Conservation (phyloP, 2,888 invertebrate genomes). For the Eupithecia tripunctaria region DNA sequence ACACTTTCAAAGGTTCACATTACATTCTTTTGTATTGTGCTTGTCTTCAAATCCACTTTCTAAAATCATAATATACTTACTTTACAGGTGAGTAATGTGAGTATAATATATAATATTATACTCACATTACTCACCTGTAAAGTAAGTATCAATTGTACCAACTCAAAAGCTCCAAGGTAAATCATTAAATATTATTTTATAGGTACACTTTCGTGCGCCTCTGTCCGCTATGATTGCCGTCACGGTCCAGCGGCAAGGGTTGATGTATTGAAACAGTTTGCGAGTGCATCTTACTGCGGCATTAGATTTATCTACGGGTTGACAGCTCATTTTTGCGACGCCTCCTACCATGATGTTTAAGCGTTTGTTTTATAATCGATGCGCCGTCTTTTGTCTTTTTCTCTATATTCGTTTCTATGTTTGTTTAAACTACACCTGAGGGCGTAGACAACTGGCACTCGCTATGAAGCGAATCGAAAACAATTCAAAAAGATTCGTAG, state of each 20-base stretch:
- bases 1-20: too few species aligned
- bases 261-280: constrained; percentile 66
- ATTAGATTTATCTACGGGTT: constrained; percentile 70
- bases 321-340: constrained; percentile 75
- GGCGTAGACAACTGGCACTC: too few species aligned
- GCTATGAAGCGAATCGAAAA: too few species aligned
- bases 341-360: constrained; percentile 43
- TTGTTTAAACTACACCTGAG: too few species aligned
- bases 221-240: constrained; percentile 58
- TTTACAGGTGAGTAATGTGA: background rate
- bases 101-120: too few species aligned
- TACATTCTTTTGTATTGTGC: background rate
- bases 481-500: too few species aligned
- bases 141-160: background rate
- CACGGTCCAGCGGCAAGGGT: constrained; percentile 76
- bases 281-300: constrained; percentile 69
- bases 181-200: background rate
- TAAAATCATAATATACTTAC: constrained; percentile 7
- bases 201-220: constrained; percentile 40
- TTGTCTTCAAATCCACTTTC: background rate
- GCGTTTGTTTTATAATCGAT: background rate
- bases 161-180: background rate
- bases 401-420: too few species aligned
- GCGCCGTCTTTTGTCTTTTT: background rate
- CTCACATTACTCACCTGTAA: too few species aligned